Base-by-base conservation (phyloP, 2,888 invertebrate genomes). In the Loripinus fragilis region DNA sequence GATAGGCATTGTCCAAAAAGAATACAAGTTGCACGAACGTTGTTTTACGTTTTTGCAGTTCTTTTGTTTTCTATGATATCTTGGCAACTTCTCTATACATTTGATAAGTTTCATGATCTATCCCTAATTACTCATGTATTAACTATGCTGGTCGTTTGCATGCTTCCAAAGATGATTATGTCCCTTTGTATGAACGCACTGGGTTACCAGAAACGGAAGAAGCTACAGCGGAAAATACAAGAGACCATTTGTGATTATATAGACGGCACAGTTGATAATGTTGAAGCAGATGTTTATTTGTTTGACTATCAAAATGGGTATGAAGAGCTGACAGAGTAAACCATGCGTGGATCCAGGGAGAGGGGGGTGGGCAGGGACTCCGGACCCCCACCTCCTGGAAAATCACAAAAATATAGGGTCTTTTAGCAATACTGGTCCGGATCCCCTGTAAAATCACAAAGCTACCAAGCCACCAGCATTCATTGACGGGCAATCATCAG, bases 91-190 rank as follows among this genome's bases (percentile, higher is more conserved):
- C 50, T 82, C 38, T 48, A 64, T 12, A 71, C 64, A 12, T 78
- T 82, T 69, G 55, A 82, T 52, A 78, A 76, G n/a, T 30, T 82
- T 23, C 71, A 76, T 38, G 81, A 82, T 30, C 48, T 82, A 12
- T 82, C 81, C 1, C 38, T 82, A 0, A 55, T 82, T 12, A 64
- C 78, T 2, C 81, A 82, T 55, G 78, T 82, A 41, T 78, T 78
- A n/a, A 78, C 78, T 3, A 76, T 74, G 0, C 25, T 82, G 1
- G 78, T 76, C 25, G 68, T 82, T 8, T 82, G 81, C 23, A 64
- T 74, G 2, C 60, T 78, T 10, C 81, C 78, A 3, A 78, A 78
- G 55, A 76, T 78, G 15, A 48, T 81, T 12, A 71, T 55, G 5
- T 60, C 69, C 2, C 15, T 74, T 38, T 72, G 72, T 30, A 55